A percentile compares a stretch with the other conserved stretches of the same genome.
phyloP scores from a whole-genome alignment of 2,113 vertebrate species.

The Ptyas mucosa region DNA sequence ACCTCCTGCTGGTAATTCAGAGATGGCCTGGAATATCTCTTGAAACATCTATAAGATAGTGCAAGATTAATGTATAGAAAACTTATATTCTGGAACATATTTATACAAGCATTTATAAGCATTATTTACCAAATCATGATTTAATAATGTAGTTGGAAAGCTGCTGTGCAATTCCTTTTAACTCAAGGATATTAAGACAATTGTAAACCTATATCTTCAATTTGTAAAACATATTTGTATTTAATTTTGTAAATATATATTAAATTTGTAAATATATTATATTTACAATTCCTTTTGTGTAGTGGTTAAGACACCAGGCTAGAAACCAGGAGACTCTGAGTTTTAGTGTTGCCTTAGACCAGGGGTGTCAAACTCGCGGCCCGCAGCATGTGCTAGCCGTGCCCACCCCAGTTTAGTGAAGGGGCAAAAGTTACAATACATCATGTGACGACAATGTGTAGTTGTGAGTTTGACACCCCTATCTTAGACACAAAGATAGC shows the following conservation, averaged over 20 bases:
- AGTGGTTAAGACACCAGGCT: neutral
- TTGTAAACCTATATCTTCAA: neutral
- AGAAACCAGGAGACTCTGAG: neutral
- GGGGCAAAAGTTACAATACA: too few relatives aligned
- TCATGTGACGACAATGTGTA: too few relatives aligned
- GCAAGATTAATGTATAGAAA: constrained; percentile 23
- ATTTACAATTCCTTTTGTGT: neutral
- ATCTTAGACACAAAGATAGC: neutral
- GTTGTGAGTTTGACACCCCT: too few relatives aligned
- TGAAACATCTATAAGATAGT: constrained; percentile 81
- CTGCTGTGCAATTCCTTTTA: neutral
- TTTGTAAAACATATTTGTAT: neutral
- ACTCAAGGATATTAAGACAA: neutral
- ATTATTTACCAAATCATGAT: neutral
- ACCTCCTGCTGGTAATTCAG: constrained; percentile 93
- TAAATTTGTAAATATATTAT: neutral
- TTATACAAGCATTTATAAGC: neutral
- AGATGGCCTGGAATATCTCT: constrained; percentile 88
- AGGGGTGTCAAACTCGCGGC: too few relatives aligned
- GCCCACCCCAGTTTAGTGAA: too few relatives aligned
- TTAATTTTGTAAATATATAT: neutral
- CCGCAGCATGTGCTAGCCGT: too few relatives aligned
- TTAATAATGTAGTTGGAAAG: neutral
- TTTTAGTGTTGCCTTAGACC: neutral
- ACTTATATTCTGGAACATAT: neutral